These are phyloP conservation scores for Amphimallon solstitiale DNA, from an alignment of 2,888 invertebrate genomes.

Conservation along the genomic window DNA sequence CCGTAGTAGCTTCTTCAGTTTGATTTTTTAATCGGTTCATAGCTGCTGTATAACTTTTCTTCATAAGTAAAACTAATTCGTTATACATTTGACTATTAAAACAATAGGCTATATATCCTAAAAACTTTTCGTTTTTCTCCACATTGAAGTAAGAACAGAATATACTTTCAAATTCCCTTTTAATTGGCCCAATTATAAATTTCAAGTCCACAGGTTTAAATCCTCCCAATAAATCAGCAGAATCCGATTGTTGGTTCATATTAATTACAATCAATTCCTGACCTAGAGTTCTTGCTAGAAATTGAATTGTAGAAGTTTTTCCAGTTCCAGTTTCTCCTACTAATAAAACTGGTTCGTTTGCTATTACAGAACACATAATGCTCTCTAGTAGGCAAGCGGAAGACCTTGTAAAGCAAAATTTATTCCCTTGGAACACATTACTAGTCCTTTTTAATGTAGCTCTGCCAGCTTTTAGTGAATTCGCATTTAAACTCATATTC, in stretches of 20 bases:
- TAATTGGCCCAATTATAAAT: slow-evolving; percentile 82
- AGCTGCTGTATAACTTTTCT: slow-evolving; percentile 76
- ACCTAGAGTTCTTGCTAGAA: slow-evolving; percentile 84
- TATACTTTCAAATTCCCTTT: slow-evolving; percentile 82
- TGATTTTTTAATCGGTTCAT: slow-evolving; percentile 64
- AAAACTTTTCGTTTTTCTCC: slow-evolving; percentile 83
- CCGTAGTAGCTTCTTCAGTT: slow-evolving; percentile 18
- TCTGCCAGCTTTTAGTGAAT: slow-evolving; percentile 77
- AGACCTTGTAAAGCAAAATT: slow-evolving; percentile 84
- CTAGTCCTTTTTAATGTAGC: slow-evolving; percentile 62
- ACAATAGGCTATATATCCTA: slow-evolving; percentile 81
- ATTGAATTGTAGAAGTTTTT: slow-evolving; percentile 95
- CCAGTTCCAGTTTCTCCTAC: slow-evolving; percentile 99
- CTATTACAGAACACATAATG: slow-evolving; percentile 83
- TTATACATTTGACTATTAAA: slow-evolving; percentile 79
- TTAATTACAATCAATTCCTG: slow-evolving; percentile 93
- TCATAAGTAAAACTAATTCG: slow-evolving; percentile 79
- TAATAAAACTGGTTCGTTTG: slow-evolving; percentile 89
- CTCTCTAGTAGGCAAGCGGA: slow-evolving; percentile 86
- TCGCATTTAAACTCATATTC: slow-evolving; percentile 69
- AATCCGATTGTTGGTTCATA: slow-evolving; percentile 99
- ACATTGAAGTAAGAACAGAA: slow-evolving; percentile 82
- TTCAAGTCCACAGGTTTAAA: slow-evolving; percentile 95
- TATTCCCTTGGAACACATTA: slow-evolving; percentile 27
- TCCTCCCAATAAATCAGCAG: slow-evolving; percentile 95